Evolutionary conservation across 2,888 invertebrate species (phyloP), one percentile per base, ranked within the genome.

Genomic region (Mayetiola destructor): DNA sequence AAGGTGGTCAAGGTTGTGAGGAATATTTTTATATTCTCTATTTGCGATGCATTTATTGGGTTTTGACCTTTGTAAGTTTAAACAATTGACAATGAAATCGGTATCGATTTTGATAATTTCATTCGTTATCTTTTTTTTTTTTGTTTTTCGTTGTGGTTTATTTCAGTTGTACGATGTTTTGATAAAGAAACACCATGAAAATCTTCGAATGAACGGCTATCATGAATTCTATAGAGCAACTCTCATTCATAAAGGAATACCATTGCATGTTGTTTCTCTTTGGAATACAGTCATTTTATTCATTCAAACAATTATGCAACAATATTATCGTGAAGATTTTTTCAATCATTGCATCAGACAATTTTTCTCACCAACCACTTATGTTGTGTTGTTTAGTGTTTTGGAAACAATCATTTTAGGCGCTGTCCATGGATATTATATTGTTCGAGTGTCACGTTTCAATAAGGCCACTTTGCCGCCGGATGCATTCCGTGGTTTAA

Each of bases 171-270:
- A 79, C 58, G 79, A 83, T 69, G 77, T 79, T 64, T 66, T 79
- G 55, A 70, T 79, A 1, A 79, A 79, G 65, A 69, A 69, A 32
- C 76, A 74, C 63, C 84, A 84, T 64, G 77, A 81, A 59, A 71
- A 74, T 60, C 66, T 82, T 39, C 73, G 82, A 58, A 71, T 82
- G 60, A 77, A 77, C 64, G 84, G 84, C 2, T 83, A 83, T 64
- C 73, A 83, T 59, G 82, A 84, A 56, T 84, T 84, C 65, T 80
- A 82, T 66, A 78, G 80, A 59, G 75, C 77, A 9, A 80, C 78
- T 0, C 75, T 76, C 61, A 72, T 74, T 58, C 78, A 79, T 56
- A 77, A 79, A 62, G 75, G 78, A 57, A 69, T 80, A 16, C 82
- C 84, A 0, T 68, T 82, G 40, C 78, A 80, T 62, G 69, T 82